These are phyloP conservation scores for Ophiodon elongatus DNA, from an alignment of 2,113 vertebrate species.

Conservation along the genomic window DNA sequence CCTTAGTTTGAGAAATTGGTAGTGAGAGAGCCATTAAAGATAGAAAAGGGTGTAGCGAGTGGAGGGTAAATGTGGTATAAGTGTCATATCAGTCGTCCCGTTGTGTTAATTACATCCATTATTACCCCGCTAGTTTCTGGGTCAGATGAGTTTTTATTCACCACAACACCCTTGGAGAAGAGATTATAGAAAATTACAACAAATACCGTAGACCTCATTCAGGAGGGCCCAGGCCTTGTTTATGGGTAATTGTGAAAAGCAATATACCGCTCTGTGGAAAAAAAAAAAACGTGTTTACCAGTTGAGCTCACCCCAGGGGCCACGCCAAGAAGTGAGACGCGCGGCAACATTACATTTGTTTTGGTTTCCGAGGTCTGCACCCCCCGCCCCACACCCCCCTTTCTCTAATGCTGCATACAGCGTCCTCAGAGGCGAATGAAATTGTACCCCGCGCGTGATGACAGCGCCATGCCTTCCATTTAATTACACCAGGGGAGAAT, in stretches of 20 bases:
- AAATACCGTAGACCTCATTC: slow-evolving; percentile 26
- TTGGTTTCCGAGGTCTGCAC: slow-evolving; percentile 12
- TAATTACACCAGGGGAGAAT: slow-evolving; percentile 45
- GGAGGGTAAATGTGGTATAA: slow-evolving; percentile 45
- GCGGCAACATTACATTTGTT: slow-evolving; percentile 36
- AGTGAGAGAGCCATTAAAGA: slow-evolving; percentile 30
- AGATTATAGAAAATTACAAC: slow-evolving; percentile 58
- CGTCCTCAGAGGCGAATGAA: slow-evolving; percentile 43
- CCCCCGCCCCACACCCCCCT: background rate
- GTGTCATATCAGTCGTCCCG: slow-evolving; percentile 56
- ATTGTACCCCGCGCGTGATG: slow-evolving; percentile 14
- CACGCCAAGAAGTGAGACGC: background rate
- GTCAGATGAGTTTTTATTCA: slow-evolving; percentile 61
- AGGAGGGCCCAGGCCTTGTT: slow-evolving; percentile 47
- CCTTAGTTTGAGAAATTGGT: slow-evolving; percentile 9
- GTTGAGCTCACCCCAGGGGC: slow-evolving; percentile 39
- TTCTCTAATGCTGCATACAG: slow-evolving; percentile 15
- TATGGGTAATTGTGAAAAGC: slow-evolving; percentile 59
- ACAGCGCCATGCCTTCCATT: slow-evolving; percentile 11
- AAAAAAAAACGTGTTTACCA: slow-evolving; percentile 57
- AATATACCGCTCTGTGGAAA: slow-evolving; percentile 28
- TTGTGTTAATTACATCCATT: slow-evolving; percentile 74
- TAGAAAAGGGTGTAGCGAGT: background rate
- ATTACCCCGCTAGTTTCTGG: slow-evolving; percentile 68
- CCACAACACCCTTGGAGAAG: slow-evolving; percentile 57